Evolutionary conservation across 2,888 invertebrate species (phyloP), one percentile per base, ranked within the genome.

Genomic region (Penaeus monodon): DNA sequence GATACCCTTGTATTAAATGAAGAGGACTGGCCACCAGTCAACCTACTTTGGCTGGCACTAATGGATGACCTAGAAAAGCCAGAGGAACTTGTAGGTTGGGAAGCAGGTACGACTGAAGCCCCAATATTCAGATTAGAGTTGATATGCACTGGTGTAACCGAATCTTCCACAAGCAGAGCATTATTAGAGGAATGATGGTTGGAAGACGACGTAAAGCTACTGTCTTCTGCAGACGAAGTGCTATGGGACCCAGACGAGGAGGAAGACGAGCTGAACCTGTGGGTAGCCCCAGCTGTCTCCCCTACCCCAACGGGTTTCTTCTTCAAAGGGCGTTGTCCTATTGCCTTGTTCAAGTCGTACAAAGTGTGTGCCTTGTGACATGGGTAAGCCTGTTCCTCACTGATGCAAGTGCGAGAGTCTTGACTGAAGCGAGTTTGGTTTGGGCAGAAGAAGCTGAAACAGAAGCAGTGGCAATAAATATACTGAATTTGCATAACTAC

Each of bases 391-490:
- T 76, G 73, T 29, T 76, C 88, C 64, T 84, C 65, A 38, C 49
- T 73, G 27, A 88, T 89, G 68, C 89, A 89, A 22, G 89, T 89
- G 22, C 89, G 79, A 17, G 88, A 88, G 78, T 88, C 89, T 78
- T 89, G 89, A 68, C 89, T 89, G 86, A 89, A 89, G 10, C 80
- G 83, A 17, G 89, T 89, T 66, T 84, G 88, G 44, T 86, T 84
- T 29, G 89, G 89, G 64, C 89, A 89, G 86, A 89, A 89, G 86
- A 89, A 89, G 73, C 89, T 89, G 81, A 66, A 86, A 86, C 14
- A 44, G 64, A 77, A 57, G 2, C 7, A 44, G 10, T 63, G 64
- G 38, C 29, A n/a, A 17, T 64, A 17, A 24, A 20, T 57, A 14
- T 4, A 57, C 57, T 57, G 2, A 57, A 20, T 17, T 17, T 57